These are phyloP conservation scores for Stenodema calcarata DNA, from an alignment of 2,888 invertebrate species.

Conservation along the genomic window DNA sequence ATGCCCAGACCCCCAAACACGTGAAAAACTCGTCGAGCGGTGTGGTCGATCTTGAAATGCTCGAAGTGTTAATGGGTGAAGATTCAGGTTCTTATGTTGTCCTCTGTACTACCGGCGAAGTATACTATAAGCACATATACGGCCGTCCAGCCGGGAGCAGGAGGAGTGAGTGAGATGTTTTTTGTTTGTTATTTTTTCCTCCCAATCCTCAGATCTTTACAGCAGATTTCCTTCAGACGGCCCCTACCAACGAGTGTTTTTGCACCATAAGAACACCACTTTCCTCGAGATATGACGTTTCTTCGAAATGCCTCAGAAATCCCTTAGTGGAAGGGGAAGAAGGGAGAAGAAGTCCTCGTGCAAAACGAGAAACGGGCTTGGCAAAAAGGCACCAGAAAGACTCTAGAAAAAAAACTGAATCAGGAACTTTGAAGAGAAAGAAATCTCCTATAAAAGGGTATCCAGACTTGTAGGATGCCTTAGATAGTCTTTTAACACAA, in stretches of 20 bases:
- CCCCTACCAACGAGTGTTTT: constrained; percentile 29
- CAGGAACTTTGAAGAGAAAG: neutral
- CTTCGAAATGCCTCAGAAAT: constrained; percentile 17
- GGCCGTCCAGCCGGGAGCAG: neutral
- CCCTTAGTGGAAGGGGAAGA: neutral
- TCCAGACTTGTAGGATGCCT: constrained; percentile 28
- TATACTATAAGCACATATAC: constrained; percentile 29
- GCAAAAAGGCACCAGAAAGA: neutral
- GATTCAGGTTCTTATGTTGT: neutral
- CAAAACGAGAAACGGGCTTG: neutral
- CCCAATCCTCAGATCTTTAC: neutral
- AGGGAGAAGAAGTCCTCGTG: neutral
- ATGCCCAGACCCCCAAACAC: neutral
- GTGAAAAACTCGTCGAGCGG: constrained; percentile 6
- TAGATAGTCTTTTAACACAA: constrained; percentile 44
- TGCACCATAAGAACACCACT: constrained; percentile 34
- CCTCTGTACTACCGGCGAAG: neutral
- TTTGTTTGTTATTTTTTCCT: neutral
- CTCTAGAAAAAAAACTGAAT: constrained; percentile 19
- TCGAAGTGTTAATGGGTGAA: constrained; percentile 28
- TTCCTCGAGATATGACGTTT: constrained; percentile 42
- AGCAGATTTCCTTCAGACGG: constrained; percentile 7
- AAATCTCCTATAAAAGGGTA: constrained; percentile 29
- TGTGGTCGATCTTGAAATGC: constrained; percentile 39
- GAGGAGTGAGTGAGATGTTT: constrained; percentile 24